Percentiles rank a stretch among this genome's conserved stretches.
Evolutionary conservation across 2,888 invertebrate genomes (phyloP).

Genomic region (Tetragnatha montana): DNA sequence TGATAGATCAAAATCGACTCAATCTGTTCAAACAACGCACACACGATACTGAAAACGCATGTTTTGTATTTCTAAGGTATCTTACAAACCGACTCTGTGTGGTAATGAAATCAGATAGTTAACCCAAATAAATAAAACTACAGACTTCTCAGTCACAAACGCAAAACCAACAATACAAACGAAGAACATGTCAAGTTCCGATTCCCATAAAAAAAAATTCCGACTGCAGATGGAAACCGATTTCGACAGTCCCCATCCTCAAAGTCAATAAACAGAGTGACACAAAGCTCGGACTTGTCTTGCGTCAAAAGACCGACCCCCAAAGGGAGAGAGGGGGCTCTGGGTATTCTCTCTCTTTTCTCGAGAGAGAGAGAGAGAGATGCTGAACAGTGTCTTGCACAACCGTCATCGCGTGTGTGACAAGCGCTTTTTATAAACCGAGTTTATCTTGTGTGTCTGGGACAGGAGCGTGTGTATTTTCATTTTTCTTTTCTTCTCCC

Average conservation of each 20-base stretch:
- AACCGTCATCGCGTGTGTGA: constrained; percentile 54
- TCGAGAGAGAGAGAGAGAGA: constrained; percentile 75
- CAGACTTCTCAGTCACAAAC: too few species aligned
- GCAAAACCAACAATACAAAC: too few species aligned
- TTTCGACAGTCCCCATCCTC: neutral
- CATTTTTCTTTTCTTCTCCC: constrained; percentile 7
- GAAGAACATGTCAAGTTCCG: too few species aligned
- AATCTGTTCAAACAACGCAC: too few species aligned
- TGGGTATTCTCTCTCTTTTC: constrained; percentile 70
- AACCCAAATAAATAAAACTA: too few species aligned
- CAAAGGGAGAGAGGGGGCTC: neutral
- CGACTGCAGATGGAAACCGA: neutral
- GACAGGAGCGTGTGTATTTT: neutral
- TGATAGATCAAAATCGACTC: too few species aligned
- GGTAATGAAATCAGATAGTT: too few species aligned
- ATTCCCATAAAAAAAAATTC: too few species aligned
- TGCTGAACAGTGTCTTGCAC: constrained; percentile 58
- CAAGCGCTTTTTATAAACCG: constrained; percentile 68
- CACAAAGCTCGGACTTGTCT: neutral
- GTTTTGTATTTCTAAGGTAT: too few species aligned
- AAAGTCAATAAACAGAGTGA: neutral
- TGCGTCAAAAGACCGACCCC: neutral
- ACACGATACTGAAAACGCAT: too few species aligned
- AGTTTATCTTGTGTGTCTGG: constrained; percentile 56
- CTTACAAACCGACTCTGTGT: too few species aligned